Evolutionary conservation across 1,140 invertebrate genomes (phyloP).

Genomic region (Diorhabda sublineata): DNA sequence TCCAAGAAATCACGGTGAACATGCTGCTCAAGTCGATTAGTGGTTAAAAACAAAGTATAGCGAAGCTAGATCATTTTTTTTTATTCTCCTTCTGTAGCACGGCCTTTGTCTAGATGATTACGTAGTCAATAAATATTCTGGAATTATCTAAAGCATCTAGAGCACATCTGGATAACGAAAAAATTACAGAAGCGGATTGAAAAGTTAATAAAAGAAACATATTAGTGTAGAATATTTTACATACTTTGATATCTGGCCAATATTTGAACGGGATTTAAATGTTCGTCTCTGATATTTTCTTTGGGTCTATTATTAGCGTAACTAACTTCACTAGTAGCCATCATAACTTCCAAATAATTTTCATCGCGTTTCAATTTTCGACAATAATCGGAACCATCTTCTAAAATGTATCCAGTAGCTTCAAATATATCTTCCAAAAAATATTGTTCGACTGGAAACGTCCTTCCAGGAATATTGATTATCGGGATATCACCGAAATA

Average conservation of each 20-base stretch:
- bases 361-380: conserved; percentile 57
- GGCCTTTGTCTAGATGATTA: too few species aligned
- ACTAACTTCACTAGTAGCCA: conserved; percentile 52
- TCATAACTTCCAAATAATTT: conserved; percentile 56
- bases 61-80: too few species aligned
- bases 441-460: conserved; percentile 75
- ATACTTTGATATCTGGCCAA: conserved; percentile 56
- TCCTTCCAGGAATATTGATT: conserved; percentile 71
- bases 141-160: too few species aligned
- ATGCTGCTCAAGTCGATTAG: too few species aligned
- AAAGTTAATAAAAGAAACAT: not conserved
- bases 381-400: conserved; percentile 66
- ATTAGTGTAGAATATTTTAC: conserved; percentile 5
- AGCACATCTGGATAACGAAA: too few species aligned
- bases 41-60: too few species aligned
- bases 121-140: too few species aligned
- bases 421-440: conserved; percentile 76
- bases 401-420: conserved; percentile 61
- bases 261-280: conserved; percentile 61
- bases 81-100: too few species aligned
- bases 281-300: conserved; percentile 62
- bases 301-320: conserved; percentile 52
- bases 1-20: too few species aligned
- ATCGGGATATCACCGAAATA: conserved; percentile 72
- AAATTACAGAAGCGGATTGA: too few species aligned